These are phyloP conservation scores for Aphidius gifuensis DNA, from an alignment of 1,140 invertebrate genomes.

Conservation along the genomic window DNA sequence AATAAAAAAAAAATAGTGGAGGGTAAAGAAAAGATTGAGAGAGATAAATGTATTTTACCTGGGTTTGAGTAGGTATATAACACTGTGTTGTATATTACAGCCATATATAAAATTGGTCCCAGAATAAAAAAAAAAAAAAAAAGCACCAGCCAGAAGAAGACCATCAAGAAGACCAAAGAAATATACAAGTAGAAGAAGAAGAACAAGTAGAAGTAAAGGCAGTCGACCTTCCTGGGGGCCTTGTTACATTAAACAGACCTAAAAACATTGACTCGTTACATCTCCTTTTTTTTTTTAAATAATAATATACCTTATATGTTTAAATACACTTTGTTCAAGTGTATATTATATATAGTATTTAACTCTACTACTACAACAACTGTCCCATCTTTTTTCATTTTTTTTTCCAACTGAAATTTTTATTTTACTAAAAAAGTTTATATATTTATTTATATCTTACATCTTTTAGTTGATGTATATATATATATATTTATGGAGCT, in stretches of 20 bases:
- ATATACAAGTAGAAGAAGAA: slow-evolving; percentile 23
- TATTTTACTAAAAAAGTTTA: too few species aligned
- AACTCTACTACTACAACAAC: too few species aligned
- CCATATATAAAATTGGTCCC: not conserved
- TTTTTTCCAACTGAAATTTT: not conserved
- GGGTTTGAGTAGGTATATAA: not conserved
- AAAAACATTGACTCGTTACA: slow-evolving; percentile 34
- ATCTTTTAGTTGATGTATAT: too few species aligned
- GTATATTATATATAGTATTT: too few species aligned
- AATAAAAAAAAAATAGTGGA: too few species aligned
- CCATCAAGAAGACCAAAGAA: not conserved
- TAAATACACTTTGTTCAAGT: not conserved
- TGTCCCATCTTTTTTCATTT: too few species aligned
- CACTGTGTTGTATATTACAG: not conserved
- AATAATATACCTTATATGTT: slow-evolving; percentile 7
- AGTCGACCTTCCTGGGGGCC: slow-evolving; percentile 47
- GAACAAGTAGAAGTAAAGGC: slow-evolving; percentile 30
- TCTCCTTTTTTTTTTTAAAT: slow-evolving; percentile 7
- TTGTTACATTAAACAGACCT: slow-evolving; percentile 42
- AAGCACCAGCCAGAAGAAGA: not conserved
- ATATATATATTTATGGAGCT: too few species aligned
- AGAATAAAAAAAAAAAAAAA: slow-evolving; percentile 3
- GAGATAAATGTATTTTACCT: too few species aligned
- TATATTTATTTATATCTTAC: too few species aligned
- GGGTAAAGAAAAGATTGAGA: too few species aligned